Evolutionary conservation across 2,888 invertebrate species (phyloP).

Genomic region (Napeogenes sylphis): DNA sequence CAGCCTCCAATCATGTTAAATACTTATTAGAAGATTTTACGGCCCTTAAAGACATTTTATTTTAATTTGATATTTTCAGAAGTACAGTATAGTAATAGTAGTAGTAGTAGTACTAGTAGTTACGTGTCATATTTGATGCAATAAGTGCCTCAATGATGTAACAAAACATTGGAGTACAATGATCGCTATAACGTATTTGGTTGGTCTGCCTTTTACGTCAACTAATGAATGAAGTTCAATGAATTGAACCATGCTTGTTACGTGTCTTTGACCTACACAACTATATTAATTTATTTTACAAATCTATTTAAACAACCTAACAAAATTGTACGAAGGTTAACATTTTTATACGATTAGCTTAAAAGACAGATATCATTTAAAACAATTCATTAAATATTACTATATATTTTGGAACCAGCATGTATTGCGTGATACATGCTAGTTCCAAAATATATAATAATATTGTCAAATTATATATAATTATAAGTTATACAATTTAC

Average conservation of each 20-base stretch:
- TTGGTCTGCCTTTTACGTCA: constrained; percentile 3
- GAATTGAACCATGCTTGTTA: not conserved
- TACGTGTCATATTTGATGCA: not conserved
- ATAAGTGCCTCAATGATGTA: constrained; percentile 10
- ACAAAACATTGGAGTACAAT: constrained; percentile 19
- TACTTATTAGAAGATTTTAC: no score
- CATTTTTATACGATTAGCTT: no score
- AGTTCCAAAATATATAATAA: no score
- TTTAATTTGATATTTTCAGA: not conserved
- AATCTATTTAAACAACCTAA: no score
- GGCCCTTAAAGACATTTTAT: not conserved
- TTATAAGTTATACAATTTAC: no score
- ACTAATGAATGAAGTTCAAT: constrained; percentile 4
- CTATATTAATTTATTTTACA: not conserved
- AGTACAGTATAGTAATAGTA: not conserved
- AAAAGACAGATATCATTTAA: no score
- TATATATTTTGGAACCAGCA: no score
- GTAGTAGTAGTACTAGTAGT: not conserved
- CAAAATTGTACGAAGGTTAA: no score
- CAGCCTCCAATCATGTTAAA: not conserved
- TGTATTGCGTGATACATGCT: no score
- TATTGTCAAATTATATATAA: no score
- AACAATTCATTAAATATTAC: no score
- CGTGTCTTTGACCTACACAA: not conserved
- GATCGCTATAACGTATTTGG: constrained; percentile 18